Base-by-base conservation (phyloP, 1,140 invertebrate species). In the Macrobrachium rosenbergii region DNA sequence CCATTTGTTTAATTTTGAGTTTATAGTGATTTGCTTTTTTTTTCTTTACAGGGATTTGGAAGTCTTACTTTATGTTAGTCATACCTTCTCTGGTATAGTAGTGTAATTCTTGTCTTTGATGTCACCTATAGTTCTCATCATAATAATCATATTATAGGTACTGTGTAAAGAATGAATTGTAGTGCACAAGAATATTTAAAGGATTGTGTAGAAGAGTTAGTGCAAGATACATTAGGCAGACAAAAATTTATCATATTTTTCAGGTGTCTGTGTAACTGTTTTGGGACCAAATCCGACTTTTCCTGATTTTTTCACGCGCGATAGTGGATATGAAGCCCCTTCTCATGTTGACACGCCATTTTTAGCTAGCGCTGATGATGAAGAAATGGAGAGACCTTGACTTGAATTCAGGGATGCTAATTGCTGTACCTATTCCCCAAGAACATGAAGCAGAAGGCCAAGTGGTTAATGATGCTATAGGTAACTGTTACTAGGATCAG, bases 381-480 rank as follows among this genome's bases (percentile, higher is more conserved):
- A 92, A 93, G 62, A 90, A 92, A 10, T 92, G 95, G 62, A 91
- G 91, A 10, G 89, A 93, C n/a, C 91, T 98, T 12, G 91, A 93
- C 14, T 91, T 98, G 5, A 90, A 94, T 62, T 96, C 95, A 75
- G 98, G 98, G 0, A 94, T 98, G 67, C 92, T 99, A 8, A 93
- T 99, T 82, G 98, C 96, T 8, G 98, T 99, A 16, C 97, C 98
- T 0, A 95, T 99, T 83, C 98, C 98, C 0, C 91, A 94, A 89
- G 93, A 93, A 80, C 90, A 95, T 91, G 92, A 94, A 91, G 93
- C 95, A 63, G 92, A 95, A 90, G 92, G 95, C 89, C 92, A 94
- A 92, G 88, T 91, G 85, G 88, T 90, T 17, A 90, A 88, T 14
- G 67, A 88, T 43, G 89, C 87, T 43, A 89, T 89, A 77, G 88